These are phyloP conservation scores for Papilio aristodemus DNA, from an alignment of 1,140 invertebrate genomes.

Conservation along the genomic window DNA sequence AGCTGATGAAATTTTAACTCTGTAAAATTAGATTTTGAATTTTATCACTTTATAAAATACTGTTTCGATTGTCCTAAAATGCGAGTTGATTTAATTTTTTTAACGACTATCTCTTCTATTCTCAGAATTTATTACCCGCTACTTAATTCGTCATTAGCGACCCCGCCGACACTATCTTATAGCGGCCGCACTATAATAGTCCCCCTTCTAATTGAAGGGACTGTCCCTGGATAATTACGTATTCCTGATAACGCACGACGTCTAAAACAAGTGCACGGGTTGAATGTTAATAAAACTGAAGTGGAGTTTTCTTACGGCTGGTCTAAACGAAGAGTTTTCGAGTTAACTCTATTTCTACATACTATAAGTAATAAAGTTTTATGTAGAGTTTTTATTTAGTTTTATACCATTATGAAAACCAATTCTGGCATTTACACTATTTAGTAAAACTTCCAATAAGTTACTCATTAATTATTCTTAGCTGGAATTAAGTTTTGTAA, in stretches of 20 bases:
- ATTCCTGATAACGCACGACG: conserved; percentile 41
- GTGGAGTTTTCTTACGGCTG: conserved; percentile 40
- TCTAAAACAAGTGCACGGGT: conserved; percentile 40
- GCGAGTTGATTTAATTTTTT: not conserved
- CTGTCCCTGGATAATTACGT: conserved; percentile 46
- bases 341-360: too few relatives aligned
- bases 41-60: not conserved
- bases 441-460: too few relatives aligned
- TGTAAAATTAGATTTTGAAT: not conserved
- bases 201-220: conserved; percentile 40
- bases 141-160: conserved; percentile 29
- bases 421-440: too few relatives aligned
- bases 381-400: too few relatives aligned
- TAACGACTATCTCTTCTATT: not conserved
- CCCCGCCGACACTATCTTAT: conserved; percentile 26
- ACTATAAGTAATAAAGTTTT: too few relatives aligned
- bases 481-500: too few relatives aligned
- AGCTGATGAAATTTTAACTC: not conserved
- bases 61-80: not conserved
- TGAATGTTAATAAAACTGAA: conserved; percentile 52
- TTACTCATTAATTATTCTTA: too few relatives aligned
- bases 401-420: too few relatives aligned
- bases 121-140: conserved; percentile 25
- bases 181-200: conserved; percentile 36
- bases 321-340: not conserved